These are phyloP conservation scores for Tyrannus savana DNA, from an alignment of 2,113 vertebrate genomes.

Conservation along the genomic window DNA sequence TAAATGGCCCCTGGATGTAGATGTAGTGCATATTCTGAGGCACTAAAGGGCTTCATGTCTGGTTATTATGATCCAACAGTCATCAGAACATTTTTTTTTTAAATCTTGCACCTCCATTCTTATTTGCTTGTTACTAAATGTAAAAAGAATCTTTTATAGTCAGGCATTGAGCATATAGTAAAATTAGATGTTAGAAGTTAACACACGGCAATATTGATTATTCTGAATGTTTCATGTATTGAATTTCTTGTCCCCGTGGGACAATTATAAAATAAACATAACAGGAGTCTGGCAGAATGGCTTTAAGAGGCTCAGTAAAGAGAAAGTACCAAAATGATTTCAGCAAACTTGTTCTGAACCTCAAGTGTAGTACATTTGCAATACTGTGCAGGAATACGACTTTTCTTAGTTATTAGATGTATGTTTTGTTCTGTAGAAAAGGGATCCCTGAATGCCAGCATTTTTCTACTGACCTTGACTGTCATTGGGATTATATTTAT, in stretches of 20 bases:
- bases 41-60: background rate
- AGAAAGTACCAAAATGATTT: constrained; percentile 64
- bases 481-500: constrained; percentile 78
- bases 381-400: constrained; percentile 51
- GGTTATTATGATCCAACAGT: background rate
- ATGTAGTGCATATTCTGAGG: background rate
- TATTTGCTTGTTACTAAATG: constrained; percentile 21
- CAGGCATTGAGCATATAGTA: constrained; percentile 16
- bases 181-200: constrained; percentile 35
- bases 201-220: constrained; percentile 72
- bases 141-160: constrained; percentile 24
- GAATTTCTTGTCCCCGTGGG: constrained; percentile 90
- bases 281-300: constrained; percentile 69
- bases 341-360: constrained; percentile 43
- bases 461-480: constrained; percentile 73
- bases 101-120: background rate
- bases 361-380: constrained; percentile 55
- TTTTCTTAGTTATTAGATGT: constrained; percentile 57
- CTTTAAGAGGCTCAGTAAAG: constrained; percentile 71
- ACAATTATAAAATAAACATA: constrained; percentile 75
- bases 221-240: constrained; percentile 72
- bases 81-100: background rate
- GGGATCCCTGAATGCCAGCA: constrained; percentile 51
- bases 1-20: constrained; percentile 11
- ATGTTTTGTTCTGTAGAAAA: constrained; percentile 66